A percentile compares a stretch with the other conserved stretches of the same genome.
phyloP scores from a whole-genome alignment of 1,140 invertebrate species.

The Charaxes varanes region DNA sequence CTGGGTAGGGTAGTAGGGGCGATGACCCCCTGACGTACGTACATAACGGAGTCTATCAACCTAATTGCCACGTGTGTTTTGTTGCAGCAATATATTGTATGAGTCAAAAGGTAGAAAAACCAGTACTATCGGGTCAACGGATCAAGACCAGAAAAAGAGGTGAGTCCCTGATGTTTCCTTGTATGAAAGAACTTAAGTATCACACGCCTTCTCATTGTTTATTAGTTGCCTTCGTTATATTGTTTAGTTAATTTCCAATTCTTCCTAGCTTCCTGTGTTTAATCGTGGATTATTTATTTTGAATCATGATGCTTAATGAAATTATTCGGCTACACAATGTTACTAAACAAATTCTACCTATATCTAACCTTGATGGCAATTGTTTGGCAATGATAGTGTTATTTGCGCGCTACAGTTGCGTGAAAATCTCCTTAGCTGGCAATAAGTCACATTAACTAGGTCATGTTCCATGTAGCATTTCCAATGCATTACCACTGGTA shows the following conservation, averaged over 20 bases:
- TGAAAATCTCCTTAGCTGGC: constrained; percentile 7
- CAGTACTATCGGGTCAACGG: constrained; percentile 99
- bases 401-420: not conserved
- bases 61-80: constrained; percentile 71
- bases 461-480: constrained; percentile 10
- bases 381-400: constrained; percentile 6
- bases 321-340: too few relatives aligned
- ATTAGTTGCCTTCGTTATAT: too few relatives aligned
- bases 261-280: too few relatives aligned
- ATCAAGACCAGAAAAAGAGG: constrained; percentile 99
- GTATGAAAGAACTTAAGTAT: too few relatives aligned
- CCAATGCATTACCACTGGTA: constrained; percentile 10
- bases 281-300: too few relatives aligned
- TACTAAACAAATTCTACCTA: too few relatives aligned
- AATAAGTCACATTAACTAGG: constrained; percentile 13
- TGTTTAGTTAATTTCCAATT: too few relatives aligned
- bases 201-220: too few relatives aligned
- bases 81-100: constrained; percentile 96
- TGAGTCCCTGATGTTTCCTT: too few relatives aligned
- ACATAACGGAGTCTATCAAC: constrained; percentile 28
- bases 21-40: constrained; percentile 42
- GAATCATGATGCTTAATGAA: too few relatives aligned
- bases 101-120: constrained; percentile 99
- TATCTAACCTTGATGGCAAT: constrained; percentile 2
- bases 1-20: constrained; percentile 32